Evolutionary conservation across 2,888 invertebrate genomes (phyloP).

Genomic region (Operophtera brumata): DNA sequence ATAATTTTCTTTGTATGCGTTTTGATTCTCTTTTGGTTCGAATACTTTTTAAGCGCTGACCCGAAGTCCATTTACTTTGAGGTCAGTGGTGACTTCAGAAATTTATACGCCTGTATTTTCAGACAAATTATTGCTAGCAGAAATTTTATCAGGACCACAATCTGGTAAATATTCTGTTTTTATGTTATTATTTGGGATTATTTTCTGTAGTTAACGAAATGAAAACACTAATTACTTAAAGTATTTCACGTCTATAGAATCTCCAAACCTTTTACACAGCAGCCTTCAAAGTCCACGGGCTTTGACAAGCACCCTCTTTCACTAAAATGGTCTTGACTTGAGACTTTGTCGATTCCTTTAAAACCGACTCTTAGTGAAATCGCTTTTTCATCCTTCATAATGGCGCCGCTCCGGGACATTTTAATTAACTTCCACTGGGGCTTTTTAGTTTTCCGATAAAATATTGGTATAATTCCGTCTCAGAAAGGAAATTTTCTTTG

Average conservation of each 20-base stretch:
- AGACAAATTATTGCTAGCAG: background rate
- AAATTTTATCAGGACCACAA: background rate
- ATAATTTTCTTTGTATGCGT: too few relatives aligned
- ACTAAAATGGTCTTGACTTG: constrained; percentile 54
- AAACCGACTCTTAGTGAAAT: constrained; percentile 70
- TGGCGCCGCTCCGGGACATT: constrained; percentile 70
- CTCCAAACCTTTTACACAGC: constrained; percentile 54
- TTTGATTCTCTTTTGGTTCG: too few relatives aligned
- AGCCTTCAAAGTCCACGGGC: constrained; percentile 62
- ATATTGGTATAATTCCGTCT: constrained; percentile 51
- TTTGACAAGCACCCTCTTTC: constrained; percentile 46
- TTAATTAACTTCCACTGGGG: constrained; percentile 66
- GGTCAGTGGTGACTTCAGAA: too few relatives aligned
- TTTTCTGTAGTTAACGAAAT: constrained; percentile 28
- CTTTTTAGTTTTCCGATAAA: constrained; percentile 64
- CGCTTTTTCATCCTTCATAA: constrained; percentile 77
- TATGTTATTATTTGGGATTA: too few relatives aligned
- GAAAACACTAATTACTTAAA: constrained; percentile 41
- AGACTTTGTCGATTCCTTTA: constrained; percentile 68
- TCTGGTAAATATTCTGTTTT: too few relatives aligned
- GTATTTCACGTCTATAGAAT: constrained; percentile 52
- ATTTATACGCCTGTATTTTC: background rate
- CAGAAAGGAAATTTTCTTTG: constrained; percentile 5
- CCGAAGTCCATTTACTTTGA: too few relatives aligned
- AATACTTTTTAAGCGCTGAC: too few relatives aligned